Evolutionary conservation across 37 sponge, comb jelly and placozoan genomes (phyloP).

Genomic region (Axinella damicornis): DNA sequence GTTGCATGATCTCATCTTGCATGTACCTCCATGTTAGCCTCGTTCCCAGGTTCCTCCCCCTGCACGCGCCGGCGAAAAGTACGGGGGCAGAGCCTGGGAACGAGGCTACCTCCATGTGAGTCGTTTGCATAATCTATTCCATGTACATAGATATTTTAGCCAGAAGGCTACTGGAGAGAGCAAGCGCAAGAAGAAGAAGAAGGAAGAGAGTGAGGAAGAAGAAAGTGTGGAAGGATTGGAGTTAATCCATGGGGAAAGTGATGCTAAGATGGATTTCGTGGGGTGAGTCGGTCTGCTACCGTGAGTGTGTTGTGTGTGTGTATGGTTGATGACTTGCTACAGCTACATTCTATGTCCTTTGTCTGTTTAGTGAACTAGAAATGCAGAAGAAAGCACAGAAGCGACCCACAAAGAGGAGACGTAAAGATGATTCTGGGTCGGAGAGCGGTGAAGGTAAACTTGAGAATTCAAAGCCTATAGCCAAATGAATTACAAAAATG

Average conservation of each 20-base stretch:
- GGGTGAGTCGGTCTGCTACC: not conserved
- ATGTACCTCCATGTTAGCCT: too few species aligned
- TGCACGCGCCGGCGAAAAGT: too few species aligned
- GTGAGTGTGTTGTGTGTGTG: too few species aligned
- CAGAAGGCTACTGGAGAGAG: conserved; percentile 23
- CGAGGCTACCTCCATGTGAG: too few species aligned
- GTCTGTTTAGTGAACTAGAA: not conserved
- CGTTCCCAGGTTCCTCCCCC: too few species aligned
- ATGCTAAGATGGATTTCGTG: conserved; percentile 45
- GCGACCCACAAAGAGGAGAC: conserved; percentile 1
- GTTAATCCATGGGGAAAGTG: not conserved
- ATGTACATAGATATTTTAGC: not conserved
- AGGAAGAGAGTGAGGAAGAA: not conserved
- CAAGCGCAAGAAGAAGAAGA: conserved; percentile 28
- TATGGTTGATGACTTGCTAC: too few species aligned
- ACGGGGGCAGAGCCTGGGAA: too few species aligned
- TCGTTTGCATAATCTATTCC: not conserved
- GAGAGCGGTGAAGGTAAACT: conserved; percentile 3
- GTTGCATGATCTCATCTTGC: not conserved
- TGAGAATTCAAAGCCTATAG: not conserved
- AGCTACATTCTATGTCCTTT: not conserved
- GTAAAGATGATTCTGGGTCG: not conserved
- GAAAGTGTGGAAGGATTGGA: conserved; percentile 10
- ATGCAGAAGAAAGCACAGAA: not conserved
- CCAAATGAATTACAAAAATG: too few species aligned